Evolutionary conservation across 1,140 invertebrate species (phyloP), one percentile per base, ranked within the genome.

Genomic region (Panagrolaimus sp.): DNA sequence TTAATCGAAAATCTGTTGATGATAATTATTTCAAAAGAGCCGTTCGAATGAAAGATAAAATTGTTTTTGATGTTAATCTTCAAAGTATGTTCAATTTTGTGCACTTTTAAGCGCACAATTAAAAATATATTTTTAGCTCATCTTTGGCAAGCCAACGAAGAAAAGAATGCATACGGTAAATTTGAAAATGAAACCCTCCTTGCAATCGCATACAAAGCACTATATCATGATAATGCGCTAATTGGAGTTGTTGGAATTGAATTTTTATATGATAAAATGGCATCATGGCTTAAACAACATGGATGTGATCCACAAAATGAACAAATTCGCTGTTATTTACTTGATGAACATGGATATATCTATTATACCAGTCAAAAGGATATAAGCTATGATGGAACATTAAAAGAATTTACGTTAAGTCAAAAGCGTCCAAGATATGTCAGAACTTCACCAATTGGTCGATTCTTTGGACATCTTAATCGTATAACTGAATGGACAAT

Each of bases 311-410:
- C 79, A n/a, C 62, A 76, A 77, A 69, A 71, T 48, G 70, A 83
- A 14, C 58, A 73, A 43, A 68, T 65, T 21, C 78, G 80, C 68
- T 82, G 80, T 68, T 82, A 75, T 47, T 67, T 82, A 12, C 32
- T 82, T 15, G 80, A 82, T 67, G 80, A 82, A 66, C 79, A 82
- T 64, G 80, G 62, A 14, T 82, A 82, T 65, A 71, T 83, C 14
- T 66, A 80, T 47, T 82, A 78, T 71, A 76, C 76, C 44, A 81
- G 80, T 67, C 76, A 73, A 44, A 64, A 67, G 43, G 74, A 71
- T 45, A 80, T 75, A 32, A 67, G 62, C 32, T 82, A 83, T 67
- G 68, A 78, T 24, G 77, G 38, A 10, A 28, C 47, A 24, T 32
- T 67, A 38, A 70, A 70, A 21, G 38, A 75, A 21, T 63, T 44